Evolutionary conservation across 2,888 invertebrate species (phyloP).

Genomic region (Erebia palarica): DNA sequence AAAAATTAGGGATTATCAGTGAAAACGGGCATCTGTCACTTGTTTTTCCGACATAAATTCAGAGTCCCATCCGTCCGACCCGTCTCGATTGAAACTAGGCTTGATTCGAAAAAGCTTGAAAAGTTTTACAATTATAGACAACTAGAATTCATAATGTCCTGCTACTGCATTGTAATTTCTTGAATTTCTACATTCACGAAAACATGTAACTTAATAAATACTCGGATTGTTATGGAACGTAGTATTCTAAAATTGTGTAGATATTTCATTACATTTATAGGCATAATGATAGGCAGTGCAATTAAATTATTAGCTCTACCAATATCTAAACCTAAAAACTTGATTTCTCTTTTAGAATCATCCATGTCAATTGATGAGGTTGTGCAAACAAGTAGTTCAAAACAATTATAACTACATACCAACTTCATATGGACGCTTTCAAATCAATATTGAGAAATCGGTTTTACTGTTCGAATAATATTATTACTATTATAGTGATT

Average conservation of each 20-base stretch:
- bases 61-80: too few relatives aligned
- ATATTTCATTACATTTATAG: neutral
- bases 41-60: too few relatives aligned
- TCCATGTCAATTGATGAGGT: neutral
- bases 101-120: too few relatives aligned
- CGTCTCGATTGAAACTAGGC: too few relatives aligned
- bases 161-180: too few relatives aligned
- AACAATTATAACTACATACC: slow-evolving; percentile 6
- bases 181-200: too few relatives aligned
- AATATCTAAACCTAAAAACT: slow-evolving; percentile 2
- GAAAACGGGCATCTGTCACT: too few relatives aligned
- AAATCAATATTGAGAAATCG: neutral
- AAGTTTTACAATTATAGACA: too few relatives aligned
- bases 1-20: too few relatives aligned
- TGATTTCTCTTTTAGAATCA: slow-evolving; percentile 9
- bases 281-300: slow-evolving; percentile 8
- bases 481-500: neutral
- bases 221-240: neutral
- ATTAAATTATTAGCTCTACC: slow-evolving; percentile 1
- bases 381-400: neutral
- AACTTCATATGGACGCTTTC: slow-evolving; percentile 1
- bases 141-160: too few relatives aligned
- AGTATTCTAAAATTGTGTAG: neutral
- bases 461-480: neutral
- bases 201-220: neutral